Evolutionary conservation across 2,797 vertebrate species (phyloP), one percentile per base, ranked within the genome.

Genomic region (Propithecus deckenii): DNA sequence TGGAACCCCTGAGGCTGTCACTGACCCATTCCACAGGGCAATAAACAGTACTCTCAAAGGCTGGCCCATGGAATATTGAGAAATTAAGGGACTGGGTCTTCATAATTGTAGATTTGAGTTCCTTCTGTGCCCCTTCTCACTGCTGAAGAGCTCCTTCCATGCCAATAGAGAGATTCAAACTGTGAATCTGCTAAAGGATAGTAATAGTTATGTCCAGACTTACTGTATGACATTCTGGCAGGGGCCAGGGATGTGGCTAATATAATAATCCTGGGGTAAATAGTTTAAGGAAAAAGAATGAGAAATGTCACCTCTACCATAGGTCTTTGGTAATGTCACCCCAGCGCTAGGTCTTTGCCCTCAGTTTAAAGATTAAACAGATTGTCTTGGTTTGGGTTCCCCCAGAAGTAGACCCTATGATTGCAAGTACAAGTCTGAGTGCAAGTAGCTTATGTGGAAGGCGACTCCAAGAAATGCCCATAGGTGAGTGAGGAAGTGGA

Each of bases 301-400:
- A 94, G 52, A 91, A 91, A 61, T 15, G 48, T 69, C 22, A 91
- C 38, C 18, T 89, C 75, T 94, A 72, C 61, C 30, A 72, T n/a
- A 78, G 22, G 55, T 57, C 55, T 57, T 57, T 57, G 23, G 55
- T 11, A 57, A 57, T 25, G 55, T 57, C 23, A 57, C 55, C 65
- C 78, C 0, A 4, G 28, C 23, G 78, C 59, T 72, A 75, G 3
- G 41, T 83, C 72, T 93, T 93, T 67, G 30, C 25, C 46, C 30
- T 90, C 22, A 59, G 22, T 67, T 95, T 55, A 89, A 93, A 96
- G 46, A 92, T 78, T 65, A 75, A 87, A 95, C 13, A 88, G 25
- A 94, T 57, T 69, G 15, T 46, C 85, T 65, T 59, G 50, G 22
- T 78, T 57, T 75, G 22, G 12, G 22, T 83, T 83, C 14, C 57